Evolutionary conservation across 2,113 vertebrate genomes (phyloP), one percentile per base, ranked within the genome.

Genomic region (Catagonus wagneri): DNA sequence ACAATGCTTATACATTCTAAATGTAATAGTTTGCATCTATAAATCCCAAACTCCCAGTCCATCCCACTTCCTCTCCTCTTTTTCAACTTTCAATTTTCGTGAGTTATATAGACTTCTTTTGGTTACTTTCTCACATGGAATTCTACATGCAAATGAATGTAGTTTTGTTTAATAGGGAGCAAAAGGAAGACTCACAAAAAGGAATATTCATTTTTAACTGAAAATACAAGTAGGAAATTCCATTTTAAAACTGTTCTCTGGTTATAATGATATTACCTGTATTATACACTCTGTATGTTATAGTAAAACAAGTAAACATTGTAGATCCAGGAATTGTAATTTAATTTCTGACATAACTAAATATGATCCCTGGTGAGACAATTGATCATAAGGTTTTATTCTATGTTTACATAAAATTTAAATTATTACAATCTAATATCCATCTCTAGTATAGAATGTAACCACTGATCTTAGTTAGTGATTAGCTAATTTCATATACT

Each of bases 31-130:
- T 44, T 44, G 44, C 44, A 44, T 44, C 44, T 44, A 44, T 8
- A 44, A 44, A 44, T 8, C 44, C 44, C 44, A 44, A 44, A 44
- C 44, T 44, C 44, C 44, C 44, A 44, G 44, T 44, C 44, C 44
- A 44, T 44, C 44, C 44, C 44, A 44, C 8, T 44, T 44, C 44
- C 44, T 44, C 44, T 44, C 44, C 44, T 58, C 7, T 75, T 69
- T 36, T 86, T 74, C 16, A 74, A 78, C 83, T 63, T 71, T 94
- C 75, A 34, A 5, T 84, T 83, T 93, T 85, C 6, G n/a, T 80
- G 0, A 1, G 0, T 44, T 65, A 61, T 34, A 3, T 50, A 80
- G 27, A 50, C 4, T 17, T 83, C 0, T 71, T 68, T 92, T 54
- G 6, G 11, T 90, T 72, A 63, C 11, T 58, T 90, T 74, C 14